These are phyloP conservation scores for Papio anubis DNA, from an alignment of 2,113 vertebrate species.

Conservation along the genomic window DNA sequence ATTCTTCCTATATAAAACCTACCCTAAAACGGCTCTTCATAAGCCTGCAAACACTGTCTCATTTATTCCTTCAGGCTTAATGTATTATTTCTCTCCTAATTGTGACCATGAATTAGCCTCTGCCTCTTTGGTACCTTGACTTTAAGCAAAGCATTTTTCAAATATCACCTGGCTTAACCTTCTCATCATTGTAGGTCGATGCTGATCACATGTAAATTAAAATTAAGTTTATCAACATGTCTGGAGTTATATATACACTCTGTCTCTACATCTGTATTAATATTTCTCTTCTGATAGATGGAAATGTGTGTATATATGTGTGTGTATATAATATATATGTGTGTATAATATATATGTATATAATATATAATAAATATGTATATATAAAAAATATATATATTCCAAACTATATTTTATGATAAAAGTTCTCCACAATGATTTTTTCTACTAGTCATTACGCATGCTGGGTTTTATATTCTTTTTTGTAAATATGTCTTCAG, in stretches of 20 bases:
- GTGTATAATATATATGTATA: too few species aligned
- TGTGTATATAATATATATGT: not conserved
- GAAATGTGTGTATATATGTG: not conserved
- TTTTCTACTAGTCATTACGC: not conserved
- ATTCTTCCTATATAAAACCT: not conserved
- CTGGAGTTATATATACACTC: not conserved
- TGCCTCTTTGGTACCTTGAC: not conserved
- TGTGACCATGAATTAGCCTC: not conserved
- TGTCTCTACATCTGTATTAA: not conserved
- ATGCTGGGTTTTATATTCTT: not conserved
- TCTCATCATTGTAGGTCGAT: not conserved
- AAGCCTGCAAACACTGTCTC: not conserved
- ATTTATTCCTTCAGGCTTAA: not conserved
- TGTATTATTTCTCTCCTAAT: not conserved
- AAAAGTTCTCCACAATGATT: not conserved
- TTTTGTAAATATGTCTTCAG: not conserved
- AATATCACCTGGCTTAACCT: not conserved
- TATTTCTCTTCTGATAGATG: not conserved
- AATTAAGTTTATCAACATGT: not conserved
- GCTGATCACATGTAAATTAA: not conserved
- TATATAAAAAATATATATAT: not conserved
- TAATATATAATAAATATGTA: too few species aligned
- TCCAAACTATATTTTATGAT: not conserved
- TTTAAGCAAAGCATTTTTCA: not conserved
- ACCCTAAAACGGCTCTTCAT: not conserved